Base-by-base conservation (phyloP, 2,888 invertebrate species). In the Orchesellides sinensis region DNA sequence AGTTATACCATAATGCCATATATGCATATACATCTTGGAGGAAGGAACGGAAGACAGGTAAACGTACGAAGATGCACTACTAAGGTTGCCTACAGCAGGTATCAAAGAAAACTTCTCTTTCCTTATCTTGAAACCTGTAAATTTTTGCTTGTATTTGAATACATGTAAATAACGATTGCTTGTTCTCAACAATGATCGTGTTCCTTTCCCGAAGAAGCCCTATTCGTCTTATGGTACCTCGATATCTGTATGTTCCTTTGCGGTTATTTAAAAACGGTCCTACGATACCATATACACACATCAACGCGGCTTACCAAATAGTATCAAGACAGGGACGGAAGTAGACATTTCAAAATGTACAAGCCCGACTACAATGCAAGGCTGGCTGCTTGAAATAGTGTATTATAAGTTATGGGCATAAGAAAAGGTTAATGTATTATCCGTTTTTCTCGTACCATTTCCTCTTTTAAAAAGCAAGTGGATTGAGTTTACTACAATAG, bases 61-160 rank as follows among this genome's bases (percentile, higher is more conserved):
- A 78, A 77, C 35, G 69, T 49, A 78, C 27, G 72, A 59, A 72
- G 72, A 72, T 72, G 54, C 21, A 47, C 69, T n/a, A n/a, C n/a
- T n/a, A 72, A 72, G 59, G 72, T 72, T 72, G 72, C n/a, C n/a
- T n/a, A 78, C 27, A 77, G 32, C 40, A 54, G 21, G 59, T 61
- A 73, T 12, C 63, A 63, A 35, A 17, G 52, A 14, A 68, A 52
- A 29, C 32, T 14, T 21, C 14, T n/a, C n/a, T n/a, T n/a, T n/a
- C 45, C n/a, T 45, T n/a, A 17, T 40, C 25, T 25, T 23, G 29
- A 72, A 29, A 32, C 45, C 29, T 61, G 45, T 40, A 73, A n/a
- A n/a, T n/a, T n/a, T 72, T 5, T 25, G 45, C 40, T 49, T 19
- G 35, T 47, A 47, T n/a, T n/a, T n/a, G n/a, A n/a, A n/a, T n/a